These are phyloP conservation scores for Sinodicranocentrus sp. DNA, from an alignment of 2,888 invertebrate genomes.

Conservation along the genomic window DNA sequence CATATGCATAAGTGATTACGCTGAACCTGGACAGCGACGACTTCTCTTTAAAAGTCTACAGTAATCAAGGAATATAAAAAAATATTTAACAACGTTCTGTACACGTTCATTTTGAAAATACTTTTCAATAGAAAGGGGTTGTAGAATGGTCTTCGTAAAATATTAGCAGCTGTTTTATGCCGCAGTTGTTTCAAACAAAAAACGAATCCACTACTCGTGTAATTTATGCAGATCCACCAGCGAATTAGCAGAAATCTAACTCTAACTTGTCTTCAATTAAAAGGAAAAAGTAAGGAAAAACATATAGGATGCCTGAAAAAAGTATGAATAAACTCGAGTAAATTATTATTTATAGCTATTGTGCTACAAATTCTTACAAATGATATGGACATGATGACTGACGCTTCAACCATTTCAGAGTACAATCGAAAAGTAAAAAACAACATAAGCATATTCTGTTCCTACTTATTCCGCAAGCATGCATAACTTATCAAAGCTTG, in stretches of 20 bases:
- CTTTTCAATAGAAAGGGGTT: no score
- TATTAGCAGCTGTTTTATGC: no score
- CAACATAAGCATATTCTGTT: no score
- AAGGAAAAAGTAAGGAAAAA: slow-evolving; percentile 13
- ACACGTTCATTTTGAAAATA: no score
- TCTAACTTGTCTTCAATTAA: slow-evolving; percentile 39
- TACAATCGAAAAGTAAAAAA: neutral
- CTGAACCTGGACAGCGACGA: slow-evolving; percentile 4
- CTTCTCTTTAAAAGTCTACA: no score
- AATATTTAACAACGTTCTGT: no score
- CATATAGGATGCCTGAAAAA: slow-evolving; percentile 3
- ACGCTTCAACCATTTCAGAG: neutral
- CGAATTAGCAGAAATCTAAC: slow-evolving; percentile 21
- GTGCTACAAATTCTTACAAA: neutral
- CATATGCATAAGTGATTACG: slow-evolving; percentile 15
- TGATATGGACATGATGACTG: no score
- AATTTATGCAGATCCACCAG: slow-evolving; percentile 27
- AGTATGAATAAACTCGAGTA: neutral
- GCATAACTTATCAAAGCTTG: no score
- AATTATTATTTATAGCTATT: slow-evolving; percentile 10
- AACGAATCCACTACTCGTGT: neutral
- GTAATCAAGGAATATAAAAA: neutral
- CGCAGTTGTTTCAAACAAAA: neutral
- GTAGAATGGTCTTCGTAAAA: no score
- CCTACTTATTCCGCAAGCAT: no score